Base-by-base conservation (phyloP, 2,888 invertebrate species). In the Agrotis segetum region DNA sequence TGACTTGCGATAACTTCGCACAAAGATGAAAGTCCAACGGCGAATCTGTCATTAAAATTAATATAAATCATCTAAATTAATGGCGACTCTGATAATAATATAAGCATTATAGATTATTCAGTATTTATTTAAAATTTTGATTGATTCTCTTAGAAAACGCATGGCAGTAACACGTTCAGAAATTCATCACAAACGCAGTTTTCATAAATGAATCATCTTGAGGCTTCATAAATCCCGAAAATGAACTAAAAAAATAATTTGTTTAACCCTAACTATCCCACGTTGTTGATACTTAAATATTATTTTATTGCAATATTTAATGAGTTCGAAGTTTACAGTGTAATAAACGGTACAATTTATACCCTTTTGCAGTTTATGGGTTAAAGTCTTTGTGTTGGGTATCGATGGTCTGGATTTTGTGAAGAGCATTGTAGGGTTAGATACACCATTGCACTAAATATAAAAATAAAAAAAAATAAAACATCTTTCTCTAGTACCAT, bases 221-320 rank as follows among this genome's bases (percentile, higher is more conserved):
- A 21, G 14, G 44, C 19, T 17, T 24, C 14, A 55, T 46, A 47
- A 21, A 1, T 9, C 3, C 14, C 46, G 64, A 75, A 68, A 56
- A 65, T 56, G 66, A 47, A 24, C 4, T 0, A n/a, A 14, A 63
- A 62, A 74, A 59, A 74, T 79, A 59, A 71, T 88, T 85, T 85
- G 72, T 85, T 79, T 75, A 85, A 77, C 64, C 50, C 49, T 65
- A 40, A 80, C 64, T 86, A 88, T 88, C 86, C 86, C 83, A 88
- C 88, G 85, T 86, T 82, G 84, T 63, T 82, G 76, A 72, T 73
- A 74, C 83, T 84, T 85, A 85, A 90, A 87, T 81, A 87, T 79
- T 89, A 89, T 91, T 94, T 95, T 94, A 95, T 92, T 87, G 88
- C 81, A 76, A 85, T 88, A 90, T 90, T 91, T 94, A 94, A 95